These are phyloP conservation scores for Arbacia lixula DNA, from an alignment of 53 echinoderm and acorn worm species.

Conservation along the genomic window DNA sequence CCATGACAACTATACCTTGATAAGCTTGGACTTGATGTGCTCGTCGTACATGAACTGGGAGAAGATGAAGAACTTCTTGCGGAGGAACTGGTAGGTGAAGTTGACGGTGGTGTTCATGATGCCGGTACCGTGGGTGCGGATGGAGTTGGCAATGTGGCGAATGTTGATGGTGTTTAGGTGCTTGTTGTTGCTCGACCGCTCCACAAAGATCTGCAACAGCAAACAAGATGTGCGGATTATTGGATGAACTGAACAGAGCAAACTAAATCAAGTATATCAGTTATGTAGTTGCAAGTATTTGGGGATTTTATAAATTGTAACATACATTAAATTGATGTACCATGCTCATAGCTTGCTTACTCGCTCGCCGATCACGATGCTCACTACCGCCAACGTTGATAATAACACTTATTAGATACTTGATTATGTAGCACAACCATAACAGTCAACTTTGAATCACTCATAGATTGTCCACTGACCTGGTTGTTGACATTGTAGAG, in stretches of 20 bases:
- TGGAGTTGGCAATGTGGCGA: conserved; percentile 97
- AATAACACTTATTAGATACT: too few relatives aligned
- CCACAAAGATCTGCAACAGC: conserved; percentile 99
- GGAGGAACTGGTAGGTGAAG: conserved; percentile 98
- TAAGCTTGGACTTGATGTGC: conserved; percentile 98
- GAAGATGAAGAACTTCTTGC: conserved; percentile 99
- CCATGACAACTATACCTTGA: conserved; percentile 75
- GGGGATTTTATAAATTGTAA: too few relatives aligned
- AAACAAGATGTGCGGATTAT: too few relatives aligned
- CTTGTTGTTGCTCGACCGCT: conserved; percentile 97
- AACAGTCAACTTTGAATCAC: too few relatives aligned
- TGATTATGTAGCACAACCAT: too few relatives aligned
- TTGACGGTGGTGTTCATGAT: conserved; percentile 99
- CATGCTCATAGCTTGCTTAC: too few relatives aligned
- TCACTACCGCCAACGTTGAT: too few relatives aligned
- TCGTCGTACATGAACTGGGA: conserved; percentile 99
- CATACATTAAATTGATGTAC: too few relatives aligned
- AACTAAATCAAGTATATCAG: too few relatives aligned
- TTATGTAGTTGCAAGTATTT: too few relatives aligned
- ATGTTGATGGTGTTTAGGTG: conserved; percentile 99
- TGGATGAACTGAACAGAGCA: too few relatives aligned
- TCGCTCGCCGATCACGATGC: too few relatives aligned
- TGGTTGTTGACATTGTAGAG: conserved; percentile 99
- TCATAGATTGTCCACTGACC: conserved; percentile 37
- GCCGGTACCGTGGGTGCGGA: conserved; percentile 98